A percentile compares a stretch with the other conserved stretches of the same genome.
These are phyloP conservation scores for Rhinichthys klamathensis DNA, from an alignment of 2,113 vertebrate genomes.

Conservation along the genomic window DNA sequence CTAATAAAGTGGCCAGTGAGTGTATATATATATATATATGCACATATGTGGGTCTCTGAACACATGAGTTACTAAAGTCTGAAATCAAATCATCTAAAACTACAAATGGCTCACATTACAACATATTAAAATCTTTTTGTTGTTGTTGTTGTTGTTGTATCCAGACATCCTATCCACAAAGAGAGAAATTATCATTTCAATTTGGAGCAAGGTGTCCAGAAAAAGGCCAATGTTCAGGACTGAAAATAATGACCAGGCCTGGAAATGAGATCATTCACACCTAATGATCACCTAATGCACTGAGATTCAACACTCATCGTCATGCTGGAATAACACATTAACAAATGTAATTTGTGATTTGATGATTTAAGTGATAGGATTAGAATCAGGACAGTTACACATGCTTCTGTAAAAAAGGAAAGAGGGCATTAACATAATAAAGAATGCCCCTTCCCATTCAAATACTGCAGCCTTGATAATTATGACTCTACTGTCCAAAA, in stretches of 20 bases:
- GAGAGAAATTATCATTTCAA: neutral
- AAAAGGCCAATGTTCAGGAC: neutral
- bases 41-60: neutral
- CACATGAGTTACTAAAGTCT: neutral
- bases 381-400: neutral
- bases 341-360: neutral
- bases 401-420: neutral
- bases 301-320: neutral
- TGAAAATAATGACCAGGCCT: neutral
- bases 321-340: neutral
- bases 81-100: neutral
- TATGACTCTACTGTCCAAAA: slow-evolving; percentile 4
- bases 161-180: neutral
- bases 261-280: slow-evolving; percentile 1
- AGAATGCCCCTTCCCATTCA: neutral
- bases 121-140: neutral
- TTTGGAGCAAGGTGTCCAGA: neutral
- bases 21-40: neutral
- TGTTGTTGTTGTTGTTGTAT: neutral
- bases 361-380: slow-evolving; percentile 7
- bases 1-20: too few relatives aligned
- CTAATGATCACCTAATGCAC: slow-evolving; percentile 19
- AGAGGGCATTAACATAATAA: slow-evolving; percentile 16
- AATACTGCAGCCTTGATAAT: slow-evolving; percentile 26
- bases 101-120: neutral